These are phyloP conservation scores for Tanypteryx hageni DNA, from an alignment of 2,888 invertebrate species.

Conservation along the genomic window DNA sequence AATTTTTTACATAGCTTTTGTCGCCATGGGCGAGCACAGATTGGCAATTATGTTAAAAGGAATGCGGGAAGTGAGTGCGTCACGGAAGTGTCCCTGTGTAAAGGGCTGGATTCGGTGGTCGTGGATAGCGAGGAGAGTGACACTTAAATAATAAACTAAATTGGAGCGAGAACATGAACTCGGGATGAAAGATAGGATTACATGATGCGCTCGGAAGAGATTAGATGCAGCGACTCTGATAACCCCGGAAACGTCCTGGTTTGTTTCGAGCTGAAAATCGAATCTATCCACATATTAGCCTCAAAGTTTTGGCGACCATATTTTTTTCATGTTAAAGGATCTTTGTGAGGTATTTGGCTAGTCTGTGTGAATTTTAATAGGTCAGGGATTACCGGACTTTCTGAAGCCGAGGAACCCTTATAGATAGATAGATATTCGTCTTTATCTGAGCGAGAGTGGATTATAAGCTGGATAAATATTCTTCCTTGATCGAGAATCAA, in stretches of 20 bases:
- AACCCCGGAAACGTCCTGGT: background rate
- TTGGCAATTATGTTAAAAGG: conserved; percentile 23
- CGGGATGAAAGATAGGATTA: background rate
- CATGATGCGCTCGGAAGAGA: background rate
- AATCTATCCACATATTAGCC: too few relatives aligned
- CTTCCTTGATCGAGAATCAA: too few relatives aligned
- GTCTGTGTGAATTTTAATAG: too few relatives aligned
- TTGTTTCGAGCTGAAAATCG: too few relatives aligned
- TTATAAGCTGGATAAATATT: too few relatives aligned
- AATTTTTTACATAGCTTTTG: background rate
- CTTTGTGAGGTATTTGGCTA: too few relatives aligned
- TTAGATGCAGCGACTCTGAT: background rate
- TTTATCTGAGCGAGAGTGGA: too few relatives aligned
- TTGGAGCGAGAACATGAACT: background rate
- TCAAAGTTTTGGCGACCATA: too few relatives aligned
- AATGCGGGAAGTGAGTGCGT: background rate
- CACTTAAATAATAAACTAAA: background rate
- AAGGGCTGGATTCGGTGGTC: background rate
- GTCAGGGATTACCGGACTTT: too few relatives aligned
- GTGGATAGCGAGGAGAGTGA: background rate
- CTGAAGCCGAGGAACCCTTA: too few relatives aligned
- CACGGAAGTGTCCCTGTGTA: background rate
- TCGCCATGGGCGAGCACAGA: background rate
- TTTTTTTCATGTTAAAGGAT: too few relatives aligned
- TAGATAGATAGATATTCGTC: too few relatives aligned